Evolutionary conservation across 2,797 vertebrate species (phyloP).

Genomic region (Rhinella marina): DNA sequence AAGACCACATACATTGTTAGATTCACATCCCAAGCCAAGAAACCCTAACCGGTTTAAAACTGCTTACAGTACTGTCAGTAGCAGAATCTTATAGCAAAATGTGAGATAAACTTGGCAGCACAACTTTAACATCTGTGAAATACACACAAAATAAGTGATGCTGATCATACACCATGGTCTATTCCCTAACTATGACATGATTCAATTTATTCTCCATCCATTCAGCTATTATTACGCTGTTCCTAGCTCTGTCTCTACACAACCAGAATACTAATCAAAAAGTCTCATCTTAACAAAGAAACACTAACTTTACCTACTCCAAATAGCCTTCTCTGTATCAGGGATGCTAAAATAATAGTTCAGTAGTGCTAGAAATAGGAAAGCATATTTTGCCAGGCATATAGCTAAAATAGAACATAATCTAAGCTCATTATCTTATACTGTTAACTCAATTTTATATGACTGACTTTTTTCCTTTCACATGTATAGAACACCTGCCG

Average conservation of each 20-base stretch:
- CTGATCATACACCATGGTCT: not conserved
- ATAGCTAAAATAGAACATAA: not conserved
- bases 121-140: conserved; percentile 10
- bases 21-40: not conserved
- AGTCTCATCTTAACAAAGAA: not conserved
- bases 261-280: not conserved
- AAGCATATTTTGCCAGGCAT: not conserved
- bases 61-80: not conserved
- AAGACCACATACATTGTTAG: not conserved
- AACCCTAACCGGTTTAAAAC: conserved; percentile 15
- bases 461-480: not conserved
- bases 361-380: not conserved
- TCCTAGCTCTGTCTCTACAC: not conserved
- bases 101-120: conserved; percentile 1
- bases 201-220: not conserved
- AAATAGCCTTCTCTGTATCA: not conserved
- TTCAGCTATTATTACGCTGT: not conserved
- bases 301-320: not conserved
- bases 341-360: not conserved
- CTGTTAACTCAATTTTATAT: not conserved
- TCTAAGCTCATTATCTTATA: not conserved
- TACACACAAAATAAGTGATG: not conserved
- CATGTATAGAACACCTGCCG: too few relatives aligned
- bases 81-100: not conserved
- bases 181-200: not conserved